phyloP scores from a whole-genome alignment of 1,140 invertebrate genomes.

The Hycleus phaleratus region DNA sequence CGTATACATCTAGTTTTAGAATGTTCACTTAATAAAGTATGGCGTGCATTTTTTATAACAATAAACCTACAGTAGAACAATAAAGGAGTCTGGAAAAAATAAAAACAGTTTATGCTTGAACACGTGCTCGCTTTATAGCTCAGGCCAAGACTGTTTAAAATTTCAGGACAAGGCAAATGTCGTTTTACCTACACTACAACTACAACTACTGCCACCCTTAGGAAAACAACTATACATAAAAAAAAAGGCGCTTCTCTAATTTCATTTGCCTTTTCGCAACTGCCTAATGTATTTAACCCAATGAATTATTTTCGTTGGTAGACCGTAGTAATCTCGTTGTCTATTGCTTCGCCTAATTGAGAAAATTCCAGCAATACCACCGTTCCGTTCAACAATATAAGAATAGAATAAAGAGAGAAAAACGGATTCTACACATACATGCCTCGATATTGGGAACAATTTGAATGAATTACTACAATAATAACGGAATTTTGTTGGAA shows the following conservation, averaged over 20 bases:
- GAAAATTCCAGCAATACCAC: no score
- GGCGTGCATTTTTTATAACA: conserved; percentile 21
- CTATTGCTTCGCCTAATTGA: not conserved
- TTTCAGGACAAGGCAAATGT: conserved; percentile 21
- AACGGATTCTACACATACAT: no score
- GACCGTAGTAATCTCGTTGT: conserved; percentile 2
- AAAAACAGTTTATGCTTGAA: conserved; percentile 26
- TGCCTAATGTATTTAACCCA: conserved; percentile 15
- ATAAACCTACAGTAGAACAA: conserved; percentile 16
- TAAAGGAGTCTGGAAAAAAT: conserved; percentile 24
- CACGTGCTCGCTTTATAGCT: conserved; percentile 24
- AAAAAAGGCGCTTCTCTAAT: conserved; percentile 11
- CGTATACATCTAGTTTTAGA: conserved; percentile 4
- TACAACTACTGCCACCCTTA: conserved; percentile 1
- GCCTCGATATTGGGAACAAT: no score
- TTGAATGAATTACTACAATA: no score
- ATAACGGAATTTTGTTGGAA: no score
- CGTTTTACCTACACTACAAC: not conserved
- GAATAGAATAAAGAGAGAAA: no score
- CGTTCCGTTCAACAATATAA: no score
- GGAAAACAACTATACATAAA: conserved; percentile 4
- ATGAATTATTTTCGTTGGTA: conserved; percentile 9
- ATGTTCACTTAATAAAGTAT: conserved; percentile 20
- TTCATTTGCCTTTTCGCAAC: conserved; percentile 15
- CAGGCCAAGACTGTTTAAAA: conserved; percentile 22